Percentiles rank a stretch among this genome's conserved stretches.
phyloP scores from a whole-genome alignment of 2,113 vertebrate species.

The Corvus hawaiiensis region DNA sequence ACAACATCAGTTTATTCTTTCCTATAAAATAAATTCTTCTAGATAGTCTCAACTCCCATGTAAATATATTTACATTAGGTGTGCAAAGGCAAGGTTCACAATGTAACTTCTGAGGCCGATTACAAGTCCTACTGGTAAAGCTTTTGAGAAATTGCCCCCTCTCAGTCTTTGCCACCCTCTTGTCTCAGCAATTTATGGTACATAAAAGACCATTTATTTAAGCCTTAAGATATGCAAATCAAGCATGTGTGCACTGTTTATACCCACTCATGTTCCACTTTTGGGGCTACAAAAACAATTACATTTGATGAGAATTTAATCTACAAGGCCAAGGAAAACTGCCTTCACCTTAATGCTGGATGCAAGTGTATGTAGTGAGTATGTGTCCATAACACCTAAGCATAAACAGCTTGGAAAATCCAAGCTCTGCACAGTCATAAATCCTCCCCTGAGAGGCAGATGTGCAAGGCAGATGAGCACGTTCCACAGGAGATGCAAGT shows the following conservation, averaged over 20 bases:
- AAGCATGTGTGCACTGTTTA: not conserved
- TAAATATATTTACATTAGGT: not conserved
- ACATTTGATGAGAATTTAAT: not conserved
- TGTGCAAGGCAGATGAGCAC: not conserved
- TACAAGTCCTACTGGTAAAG: not conserved
- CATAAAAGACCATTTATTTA: not conserved
- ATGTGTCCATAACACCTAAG: not conserved
- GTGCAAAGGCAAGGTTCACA: not conserved
- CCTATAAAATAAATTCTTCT: not conserved
- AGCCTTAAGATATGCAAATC: not conserved
- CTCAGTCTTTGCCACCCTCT: not conserved
- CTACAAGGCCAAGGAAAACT: not conserved
- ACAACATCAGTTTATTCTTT: not conserved
- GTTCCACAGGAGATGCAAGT: not conserved
- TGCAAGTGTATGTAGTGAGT: not conserved
- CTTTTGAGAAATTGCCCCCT: not conserved
- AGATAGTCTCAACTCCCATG: not conserved
- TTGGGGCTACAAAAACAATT: not conserved
- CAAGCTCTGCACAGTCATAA: not conserved
- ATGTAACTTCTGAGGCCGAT: not conserved
- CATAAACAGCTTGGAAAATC: not conserved
- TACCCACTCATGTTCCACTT: not conserved
- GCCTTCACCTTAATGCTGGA: not conserved
- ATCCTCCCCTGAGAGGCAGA: slow-evolving; percentile 22
- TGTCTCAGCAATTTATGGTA: not conserved